A percentile compares a stretch with the other conserved stretches of the same genome.
Conservation (phyloP, 2,113 vertebrate genomes). For the Silurus asotus region DNA sequence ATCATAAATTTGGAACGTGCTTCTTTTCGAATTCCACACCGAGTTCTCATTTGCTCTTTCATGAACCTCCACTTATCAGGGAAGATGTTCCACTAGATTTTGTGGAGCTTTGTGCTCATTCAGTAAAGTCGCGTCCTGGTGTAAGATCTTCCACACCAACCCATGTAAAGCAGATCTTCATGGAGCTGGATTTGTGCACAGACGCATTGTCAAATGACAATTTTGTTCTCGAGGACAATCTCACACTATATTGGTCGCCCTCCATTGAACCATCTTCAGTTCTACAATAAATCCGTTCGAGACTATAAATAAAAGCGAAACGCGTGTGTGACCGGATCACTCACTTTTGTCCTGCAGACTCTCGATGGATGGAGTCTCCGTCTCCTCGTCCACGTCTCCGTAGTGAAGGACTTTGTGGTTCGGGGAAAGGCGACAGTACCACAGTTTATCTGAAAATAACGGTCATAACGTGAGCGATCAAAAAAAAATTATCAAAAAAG, state of each 20-base stretch:
- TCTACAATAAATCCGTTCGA: no score
- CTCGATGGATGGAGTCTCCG: constrained; percentile 77
- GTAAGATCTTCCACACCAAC: no score
- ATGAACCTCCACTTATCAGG: no score
- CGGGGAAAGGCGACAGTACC: constrained; percentile 95
- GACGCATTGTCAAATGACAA: neutral
- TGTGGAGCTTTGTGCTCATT: no score
- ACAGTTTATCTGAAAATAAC: constrained; percentile 84
- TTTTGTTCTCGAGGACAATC: neutral
- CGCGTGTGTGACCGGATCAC: constrained; percentile 45
- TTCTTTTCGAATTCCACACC: no score
- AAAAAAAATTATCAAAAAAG: neutral
- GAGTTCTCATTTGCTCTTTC: no score
- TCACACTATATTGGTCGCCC: neutral
- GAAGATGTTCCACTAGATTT: no score
- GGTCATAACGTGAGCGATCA: neutral
- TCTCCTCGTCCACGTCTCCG: constrained; percentile 85
- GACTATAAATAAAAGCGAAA: neutral
- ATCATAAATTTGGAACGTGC: no score
- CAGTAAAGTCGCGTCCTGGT: no score
- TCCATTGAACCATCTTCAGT: no score
- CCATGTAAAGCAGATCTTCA: no score
- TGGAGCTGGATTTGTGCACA: no score
- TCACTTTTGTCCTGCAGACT: constrained; percentile 88
- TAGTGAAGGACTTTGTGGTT: constrained; percentile 98